A percentile compares a stretch with the other conserved stretches of the same genome.
phyloP scores from a whole-genome alignment of 2,888 invertebrate genomes.

The Mesorhabditis spiculigera region DNA sequence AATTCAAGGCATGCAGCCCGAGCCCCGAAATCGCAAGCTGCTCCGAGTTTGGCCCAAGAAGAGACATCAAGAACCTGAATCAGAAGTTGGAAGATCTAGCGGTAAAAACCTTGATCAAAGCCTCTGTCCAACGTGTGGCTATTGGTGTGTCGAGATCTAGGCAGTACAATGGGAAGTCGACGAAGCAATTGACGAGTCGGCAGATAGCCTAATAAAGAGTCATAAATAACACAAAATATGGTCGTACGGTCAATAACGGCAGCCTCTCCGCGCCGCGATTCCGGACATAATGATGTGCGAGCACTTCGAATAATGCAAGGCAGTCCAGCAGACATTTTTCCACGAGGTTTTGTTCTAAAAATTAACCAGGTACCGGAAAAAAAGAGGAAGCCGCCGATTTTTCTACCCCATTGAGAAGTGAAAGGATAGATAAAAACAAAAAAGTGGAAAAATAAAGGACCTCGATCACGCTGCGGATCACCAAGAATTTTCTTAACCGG shows the following conservation, averaged over 20 bases:
- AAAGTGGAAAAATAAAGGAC: conserved; percentile 10
- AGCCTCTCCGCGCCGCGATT: conserved; percentile 30
- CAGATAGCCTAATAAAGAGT: conserved; percentile 4
- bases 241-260: conserved; percentile 18
- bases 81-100: not conserved
- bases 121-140: conserved; percentile 10
- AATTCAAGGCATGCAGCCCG: conserved; percentile 41
- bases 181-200: conserved; percentile 37
- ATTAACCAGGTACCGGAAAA: too few species aligned
- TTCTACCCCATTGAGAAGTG: too few species aligned
- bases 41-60: not conserved
- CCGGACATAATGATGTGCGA: conserved; percentile 16
- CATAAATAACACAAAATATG: not conserved
- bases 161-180: conserved; percentile 53
- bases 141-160: conserved; percentile 15
- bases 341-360: conserved; percentile 45
- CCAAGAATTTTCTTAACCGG: conserved; percentile 2
- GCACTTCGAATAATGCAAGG: conserved; percentile 34
- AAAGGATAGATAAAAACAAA: not conserved
- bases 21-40: conserved; percentile 38
- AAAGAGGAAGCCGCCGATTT: conserved; percentile 15
- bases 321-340: conserved; percentile 45
- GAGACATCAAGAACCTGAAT: not conserved
- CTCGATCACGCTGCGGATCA: not conserved
- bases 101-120: conserved; percentile 9